A percentile compares a stretch with the other conserved stretches of the same genome.
phyloP scores from a whole-genome alignment of 2,888 invertebrate species.

The Dugesia japonica region DNA sequence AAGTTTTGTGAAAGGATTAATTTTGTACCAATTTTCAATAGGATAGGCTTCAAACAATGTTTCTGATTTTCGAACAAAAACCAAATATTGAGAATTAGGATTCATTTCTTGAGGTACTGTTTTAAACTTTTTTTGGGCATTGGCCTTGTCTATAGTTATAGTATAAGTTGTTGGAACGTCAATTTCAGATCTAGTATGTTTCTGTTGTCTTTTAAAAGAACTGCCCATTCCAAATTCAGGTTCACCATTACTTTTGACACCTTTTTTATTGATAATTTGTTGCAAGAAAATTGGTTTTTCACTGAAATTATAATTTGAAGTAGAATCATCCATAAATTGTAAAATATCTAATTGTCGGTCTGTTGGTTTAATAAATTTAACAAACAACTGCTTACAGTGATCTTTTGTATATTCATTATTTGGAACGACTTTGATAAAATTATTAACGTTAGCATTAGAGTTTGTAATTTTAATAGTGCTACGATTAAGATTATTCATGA shows the following conservation, averaged over 20 bases:
- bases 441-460: background rate
- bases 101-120: background rate
- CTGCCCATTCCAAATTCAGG: background rate
- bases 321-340: conserved; percentile 15
- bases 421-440: background rate
- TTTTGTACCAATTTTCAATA: background rate
- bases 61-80: background rate
- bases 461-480: background rate
- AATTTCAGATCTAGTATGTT: background rate
- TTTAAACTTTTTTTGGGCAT: background rate
- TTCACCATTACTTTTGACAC: background rate
- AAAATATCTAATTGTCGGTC: background rate
- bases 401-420: background rate
- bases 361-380: background rate
- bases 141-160: background rate
- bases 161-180: background rate
- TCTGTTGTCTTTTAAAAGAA: background rate
- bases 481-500: background rate
- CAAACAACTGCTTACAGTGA: background rate
- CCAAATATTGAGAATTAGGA: background rate
- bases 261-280: background rate
- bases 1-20: background rate
- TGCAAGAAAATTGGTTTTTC: background rate
- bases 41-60: background rate
- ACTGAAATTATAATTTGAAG: background rate